Evolutionary conservation across 2,888 invertebrate species (phyloP).

Genomic region (Drosophila neonasuta): DNA sequence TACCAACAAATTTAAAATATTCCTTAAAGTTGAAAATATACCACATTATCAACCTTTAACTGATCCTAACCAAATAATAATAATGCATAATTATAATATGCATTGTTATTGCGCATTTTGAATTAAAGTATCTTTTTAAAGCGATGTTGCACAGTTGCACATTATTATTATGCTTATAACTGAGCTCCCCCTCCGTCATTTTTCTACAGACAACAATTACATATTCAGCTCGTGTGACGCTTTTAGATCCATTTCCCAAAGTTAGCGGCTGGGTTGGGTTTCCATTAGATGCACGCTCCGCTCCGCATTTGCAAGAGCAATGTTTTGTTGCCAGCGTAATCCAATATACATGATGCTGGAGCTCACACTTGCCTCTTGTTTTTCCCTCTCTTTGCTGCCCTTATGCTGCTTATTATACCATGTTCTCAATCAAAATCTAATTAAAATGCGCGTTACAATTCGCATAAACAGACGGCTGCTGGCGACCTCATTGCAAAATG

Average conservation of each 20-base stretch:
- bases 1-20: too few relatives aligned
- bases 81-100: not conserved
- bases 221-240: constrained; percentile 48
- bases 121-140: constrained; percentile 19
- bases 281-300: constrained; percentile 24
- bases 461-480: constrained; percentile 43
- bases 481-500: constrained; percentile 56
- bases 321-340: constrained; percentile 9
- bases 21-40: too few relatives aligned
- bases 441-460: constrained; percentile 71
- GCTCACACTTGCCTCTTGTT: not conserved
- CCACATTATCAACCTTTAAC: too few relatives aligned
- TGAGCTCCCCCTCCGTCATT: not conserved
- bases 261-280: constrained; percentile 10
- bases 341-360: constrained; percentile 22
- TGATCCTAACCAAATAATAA: too few relatives aligned
- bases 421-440: constrained; percentile 53
- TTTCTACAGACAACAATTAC: constrained; percentile 9
- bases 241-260: constrained; percentile 48
- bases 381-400: not conserved
- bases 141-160: constrained; percentile 6
- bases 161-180: constrained; percentile 42
- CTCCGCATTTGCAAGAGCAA: constrained; percentile 1
- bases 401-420: constrained; percentile 1
- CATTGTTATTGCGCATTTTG: constrained; percentile 2